A percentile compares a stretch with the other conserved stretches of the same genome.
These are phyloP conservation scores for Brachionus sp. DNA, from an alignment of 1,140 invertebrate genomes.

Conservation along the genomic window DNA sequence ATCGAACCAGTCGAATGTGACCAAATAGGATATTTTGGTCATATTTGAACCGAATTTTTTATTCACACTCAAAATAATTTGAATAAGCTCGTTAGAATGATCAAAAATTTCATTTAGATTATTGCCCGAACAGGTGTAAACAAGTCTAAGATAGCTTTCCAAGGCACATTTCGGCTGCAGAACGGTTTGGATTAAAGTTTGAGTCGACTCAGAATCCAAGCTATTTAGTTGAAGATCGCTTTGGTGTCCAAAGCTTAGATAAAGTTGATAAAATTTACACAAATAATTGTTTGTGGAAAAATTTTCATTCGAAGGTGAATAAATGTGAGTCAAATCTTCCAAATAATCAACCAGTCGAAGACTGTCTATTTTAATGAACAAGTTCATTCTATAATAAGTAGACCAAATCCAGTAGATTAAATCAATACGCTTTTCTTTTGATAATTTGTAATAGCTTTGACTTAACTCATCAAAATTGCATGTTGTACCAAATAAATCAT, in stretches of 20 bases:
- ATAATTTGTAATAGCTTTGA: background rate
- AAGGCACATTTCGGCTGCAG: constrained; percentile 14
- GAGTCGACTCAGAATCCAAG: background rate
- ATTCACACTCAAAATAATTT: constrained; percentile 21
- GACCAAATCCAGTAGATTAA: constrained; percentile 29
- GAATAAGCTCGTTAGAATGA: constrained; percentile 29
- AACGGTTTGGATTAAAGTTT: background rate
- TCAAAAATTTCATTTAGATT: constrained; percentile 9
- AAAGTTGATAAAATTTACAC: constrained; percentile 23
- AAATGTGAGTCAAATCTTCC: background rate
- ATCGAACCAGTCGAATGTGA: constrained; percentile 38
- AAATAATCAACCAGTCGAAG: background rate
- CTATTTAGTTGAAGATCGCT: background rate
- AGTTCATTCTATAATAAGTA: constrained; percentile 19
- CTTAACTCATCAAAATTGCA: background rate
- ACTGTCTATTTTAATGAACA: constrained; percentile 15
- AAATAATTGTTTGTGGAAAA: constrained; percentile 21
- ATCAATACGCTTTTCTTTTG: constrained; percentile 14
- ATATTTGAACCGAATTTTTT: constrained; percentile 23
- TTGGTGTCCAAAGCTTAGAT: background rate
- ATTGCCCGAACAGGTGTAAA: background rate
- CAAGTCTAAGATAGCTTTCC: constrained; percentile 36
- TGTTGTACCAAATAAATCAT: background rate
- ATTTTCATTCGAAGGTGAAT: background rate
- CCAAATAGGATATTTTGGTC: constrained; percentile 23